Base-by-base conservation (phyloP, 2,888 invertebrate species). In the Diplazon laetatorius region DNA sequence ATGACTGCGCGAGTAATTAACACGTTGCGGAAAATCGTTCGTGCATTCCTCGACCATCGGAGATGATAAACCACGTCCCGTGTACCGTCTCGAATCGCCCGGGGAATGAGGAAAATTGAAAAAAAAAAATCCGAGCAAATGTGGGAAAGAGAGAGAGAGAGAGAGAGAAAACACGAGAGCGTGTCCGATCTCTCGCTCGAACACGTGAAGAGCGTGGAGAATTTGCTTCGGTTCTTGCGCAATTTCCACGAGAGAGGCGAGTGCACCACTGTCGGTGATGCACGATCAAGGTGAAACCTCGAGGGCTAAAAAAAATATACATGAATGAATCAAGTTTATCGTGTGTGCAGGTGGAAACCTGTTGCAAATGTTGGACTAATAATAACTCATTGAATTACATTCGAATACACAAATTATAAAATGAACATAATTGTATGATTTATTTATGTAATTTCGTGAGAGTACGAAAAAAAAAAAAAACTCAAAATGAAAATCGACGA, bases 401-500 rank as follows among this genome's bases (percentile, higher is more conserved):
- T n/a, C n/a, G n/a, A n/a, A n/a, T n/a, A n/a, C n/a, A n/a, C n/a
- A n/a, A n/a, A n/a, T n/a, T n/a, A n/a, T n/a, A n/a, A n/a, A n/a
- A n/a, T n/a, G n/a, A n/a, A n/a, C n/a, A n/a, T n/a, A n/a, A n/a
- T n/a, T n/a, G n/a, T n/a, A n/a, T 14, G 48, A 63, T 50, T 65
- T 22, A n/a, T n/a, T 37, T 22, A 55, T 42, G 22, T 8, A 16
- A n/a, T n/a, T 60, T 42, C 10, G n/a, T 12, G 52, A 59, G n/a
- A 39, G 55, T 46, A 78, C n/a, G n/a, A n/a, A n/a, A n/a, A n/a
- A n/a, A n/a, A n/a, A n/a, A n/a, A n/a, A n/a, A n/a, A n/a, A n/a
- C n/a, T n/a, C n/a, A 74, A 78, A 78, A 78, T 69, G 63, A 14
- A 57, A 20, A 22, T 81, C 90, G 90, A 90, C 90, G 90, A 90